Base-by-base conservation (phyloP, 2,888 invertebrate genomes). In the Ophraella communa region DNA sequence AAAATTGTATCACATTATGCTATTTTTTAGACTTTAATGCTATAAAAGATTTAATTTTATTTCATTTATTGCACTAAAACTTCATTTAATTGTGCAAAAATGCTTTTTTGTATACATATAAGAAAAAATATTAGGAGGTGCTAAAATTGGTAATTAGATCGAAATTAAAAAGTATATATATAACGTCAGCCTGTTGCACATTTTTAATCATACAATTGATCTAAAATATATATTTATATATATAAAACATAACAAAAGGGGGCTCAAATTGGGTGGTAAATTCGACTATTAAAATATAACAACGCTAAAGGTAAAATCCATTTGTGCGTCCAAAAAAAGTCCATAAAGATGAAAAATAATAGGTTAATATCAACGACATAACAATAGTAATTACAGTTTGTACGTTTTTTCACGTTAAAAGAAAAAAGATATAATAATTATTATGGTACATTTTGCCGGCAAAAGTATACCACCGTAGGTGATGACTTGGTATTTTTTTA, bases 361-460 rank as follows among this genome's bases (percentile, higher is more conserved):
- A 39, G 39, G 39, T 39, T 39, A 39, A 39, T 39, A 39, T 39
- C 5, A 39, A 39, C 17, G 14, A 39, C 17, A 39, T 39, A 39
- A 14, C 17, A 47, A 23, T 23, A 45, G n/a, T 21, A 45, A 23
- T 21, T 47, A 44, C 24, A 44, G 56, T 62, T 62, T 56, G 45
- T 56, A 62, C 51, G 51, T 54, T 59, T 45, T 51, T 59, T 59
- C 39, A 59, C 27, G 35, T 49, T 21, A 51, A 58, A 11, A 30
- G 17, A 58, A 58, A 35, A 18, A 23, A 58, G 30, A 33, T 55
- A 47, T 55, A 35, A 62, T 39, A 53, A 47, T 39, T 45, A 17
- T 56, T 55, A 64, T 61, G 65, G 62, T 67, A 67, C 62, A 67
- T 68, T 68, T 67, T 66, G 68, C 61, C 68, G 66, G 66, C 66